Percentiles rank a stretch among this genome's conserved stretches.
phyloP scores from a whole-genome alignment of 2,113 vertebrate genomes.

The Sialia sialis region DNA sequence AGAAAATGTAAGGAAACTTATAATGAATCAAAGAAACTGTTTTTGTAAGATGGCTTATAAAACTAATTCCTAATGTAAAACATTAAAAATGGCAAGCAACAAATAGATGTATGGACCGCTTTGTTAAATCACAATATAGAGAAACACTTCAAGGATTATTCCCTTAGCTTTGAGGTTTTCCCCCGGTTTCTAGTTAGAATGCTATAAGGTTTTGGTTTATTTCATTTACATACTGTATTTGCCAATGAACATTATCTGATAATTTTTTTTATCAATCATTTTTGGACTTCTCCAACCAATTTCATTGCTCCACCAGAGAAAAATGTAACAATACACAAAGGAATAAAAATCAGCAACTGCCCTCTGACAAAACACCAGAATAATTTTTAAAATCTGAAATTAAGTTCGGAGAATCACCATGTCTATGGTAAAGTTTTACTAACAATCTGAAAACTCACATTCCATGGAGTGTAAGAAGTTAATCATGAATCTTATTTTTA shows the following conservation, averaged over 20 bases:
- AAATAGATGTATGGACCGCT: neutral
- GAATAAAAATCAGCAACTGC: neutral
- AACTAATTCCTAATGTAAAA: neutral
- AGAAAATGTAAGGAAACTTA: neutral
- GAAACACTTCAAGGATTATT: neutral
- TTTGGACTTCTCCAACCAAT: neutral
- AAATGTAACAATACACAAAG: neutral
- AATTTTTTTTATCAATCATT: neutral
- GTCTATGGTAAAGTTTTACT: neutral
- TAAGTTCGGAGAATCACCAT: neutral
- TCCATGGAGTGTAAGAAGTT: neutral
- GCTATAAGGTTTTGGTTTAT: neutral
- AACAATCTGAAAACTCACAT: neutral
- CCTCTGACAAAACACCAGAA: neutral
- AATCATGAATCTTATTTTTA: neutral
- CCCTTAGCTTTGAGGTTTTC: neutral
- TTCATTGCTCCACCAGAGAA: neutral
- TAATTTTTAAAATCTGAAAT: neutral
- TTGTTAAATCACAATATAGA: neutral
- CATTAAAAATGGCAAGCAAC: neutral
- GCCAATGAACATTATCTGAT: neutral
- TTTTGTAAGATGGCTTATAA: neutral
- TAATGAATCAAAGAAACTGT: neutral
- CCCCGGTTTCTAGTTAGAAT: neutral
- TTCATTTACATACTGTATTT: neutral